Evolutionary conservation across 2,113 vertebrate species (phyloP), one percentile per base, ranked within the genome.

Genomic region (Sarotherodon lohbergeri): DNA sequence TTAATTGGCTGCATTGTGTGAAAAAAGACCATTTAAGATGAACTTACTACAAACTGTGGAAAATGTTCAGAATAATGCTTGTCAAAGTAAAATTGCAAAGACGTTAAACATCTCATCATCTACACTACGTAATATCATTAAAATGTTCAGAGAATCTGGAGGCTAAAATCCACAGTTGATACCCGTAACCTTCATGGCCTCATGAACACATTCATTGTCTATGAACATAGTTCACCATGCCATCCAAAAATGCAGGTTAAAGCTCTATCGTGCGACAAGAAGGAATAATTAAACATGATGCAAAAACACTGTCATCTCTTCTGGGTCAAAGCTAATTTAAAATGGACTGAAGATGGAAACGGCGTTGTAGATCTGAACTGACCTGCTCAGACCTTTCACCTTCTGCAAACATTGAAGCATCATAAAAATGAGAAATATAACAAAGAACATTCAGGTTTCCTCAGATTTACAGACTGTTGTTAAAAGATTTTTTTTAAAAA

Each of bases 131-230:
- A 41, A 68, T 41, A 68, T 41, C 19, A 13, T 68, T 41, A 41
- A 24, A 9, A 68, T 13, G 34, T 68, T 68, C 39, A 71, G 39
- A 24, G 12, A 46, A 71, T 71, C n/a, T 16, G 1, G 22, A 73
- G 39, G 66, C 39, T 24, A 27, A 16, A 71, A 43, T 71, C 0
- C 0, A 43, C n/a, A 68, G 11, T n/a, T 9, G n/a, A 43, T 14
- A 36, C 17, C 36, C 0, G 2, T 71, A 14, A 71, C 7, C 39
- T 71, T 16, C 4, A 1, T n/a, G 4, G 0, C n/a, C 22, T 46
- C 22, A 73, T 9, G 68, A 73, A 29, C 22, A 27, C 22, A 10
- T 73, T 46, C 8, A 43, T 6, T 73, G 39, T 73, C 66, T 2
- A 16, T 16, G 39, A 73, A 73, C 63, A 68, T 19, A 11, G 59